Conservation (phyloP, 2,888 invertebrate species). For the Scaptomyza caliginosa region DNA sequence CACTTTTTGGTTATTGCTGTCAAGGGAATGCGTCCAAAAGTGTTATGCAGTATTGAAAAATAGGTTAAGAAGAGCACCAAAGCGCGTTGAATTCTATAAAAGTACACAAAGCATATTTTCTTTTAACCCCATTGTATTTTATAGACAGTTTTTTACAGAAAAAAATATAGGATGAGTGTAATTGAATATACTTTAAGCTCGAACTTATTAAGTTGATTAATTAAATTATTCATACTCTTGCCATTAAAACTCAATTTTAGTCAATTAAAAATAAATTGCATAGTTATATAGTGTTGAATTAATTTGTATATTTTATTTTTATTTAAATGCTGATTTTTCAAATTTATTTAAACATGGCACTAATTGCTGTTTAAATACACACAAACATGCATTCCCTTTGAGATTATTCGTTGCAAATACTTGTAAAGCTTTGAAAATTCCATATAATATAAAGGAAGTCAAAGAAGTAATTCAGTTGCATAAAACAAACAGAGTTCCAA, state of each 20-base stretch:
- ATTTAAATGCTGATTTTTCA: background rate
- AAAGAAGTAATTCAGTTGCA: background rate
- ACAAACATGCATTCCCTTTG: no score
- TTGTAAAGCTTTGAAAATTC: background rate
- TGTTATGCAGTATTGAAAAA: background rate
- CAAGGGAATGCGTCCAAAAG: background rate
- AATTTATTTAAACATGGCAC: background rate
- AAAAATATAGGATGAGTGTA: no score
- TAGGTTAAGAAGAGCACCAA: no score
- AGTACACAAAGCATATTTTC: background rate
- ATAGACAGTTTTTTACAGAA: no score
- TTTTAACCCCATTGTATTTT: no score
- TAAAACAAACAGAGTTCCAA: background rate
- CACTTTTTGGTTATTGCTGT: background rate
- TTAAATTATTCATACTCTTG: background rate
- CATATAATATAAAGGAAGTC: background rate
- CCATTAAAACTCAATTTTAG: background rate
- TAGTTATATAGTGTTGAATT: background rate
- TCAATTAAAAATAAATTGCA: background rate
- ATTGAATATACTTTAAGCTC: background rate
- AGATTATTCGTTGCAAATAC: background rate
- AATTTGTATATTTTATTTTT: background rate
- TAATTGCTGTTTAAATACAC: background rate
- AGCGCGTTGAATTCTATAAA: background rate
- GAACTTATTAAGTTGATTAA: background rate